Percentiles rank a stretch among this genome's conserved stretches.
phyloP scores from a whole-genome alignment of 2,888 invertebrate species.

The Meghimatium bilineatum region DNA sequence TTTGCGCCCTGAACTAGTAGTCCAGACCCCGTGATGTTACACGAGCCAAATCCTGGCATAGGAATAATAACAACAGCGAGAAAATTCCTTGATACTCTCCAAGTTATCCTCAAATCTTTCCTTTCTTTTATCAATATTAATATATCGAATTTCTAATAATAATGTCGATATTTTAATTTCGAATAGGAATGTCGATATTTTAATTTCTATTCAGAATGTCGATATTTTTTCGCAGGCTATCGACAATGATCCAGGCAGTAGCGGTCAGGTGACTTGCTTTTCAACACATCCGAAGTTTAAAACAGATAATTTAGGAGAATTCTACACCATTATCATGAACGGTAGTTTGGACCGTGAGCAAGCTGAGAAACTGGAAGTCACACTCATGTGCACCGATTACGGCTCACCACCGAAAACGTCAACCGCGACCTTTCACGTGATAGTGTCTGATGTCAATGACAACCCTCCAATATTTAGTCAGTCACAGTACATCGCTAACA shows the following conservation, averaged over 20 bases:
- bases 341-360: constrained; percentile 68
- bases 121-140: too few relatives aligned
- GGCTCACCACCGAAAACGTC: constrained; percentile 68
- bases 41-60: too few relatives aligned
- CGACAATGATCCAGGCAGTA: constrained; percentile 66
- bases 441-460: constrained; percentile 72
- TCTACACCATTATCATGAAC: constrained; percentile 57
- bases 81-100: too few relatives aligned
- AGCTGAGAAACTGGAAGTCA: constrained; percentile 62
- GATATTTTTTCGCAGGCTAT: constrained; percentile 78
- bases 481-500: constrained; percentile 60
- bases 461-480: constrained; percentile 66
- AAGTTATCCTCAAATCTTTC: too few relatives aligned
- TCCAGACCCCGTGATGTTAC: too few relatives aligned
- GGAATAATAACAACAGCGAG: too few relatives aligned
- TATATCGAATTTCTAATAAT: too few relatives aligned
- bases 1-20: too few relatives aligned
- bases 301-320: constrained; percentile 42
- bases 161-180: too few relatives aligned
- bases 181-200: too few relatives aligned
- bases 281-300: constrained; percentile 53
- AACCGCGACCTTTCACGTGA: constrained; percentile 63
- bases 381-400: constrained; percentile 67
- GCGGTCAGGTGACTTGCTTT: constrained; percentile 66
- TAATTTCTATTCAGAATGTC: too few relatives aligned